Evolutionary conservation across 2,113 vertebrate species (phyloP), one percentile per base, ranked within the genome.

Genomic region (Calcarius ornatus): DNA sequence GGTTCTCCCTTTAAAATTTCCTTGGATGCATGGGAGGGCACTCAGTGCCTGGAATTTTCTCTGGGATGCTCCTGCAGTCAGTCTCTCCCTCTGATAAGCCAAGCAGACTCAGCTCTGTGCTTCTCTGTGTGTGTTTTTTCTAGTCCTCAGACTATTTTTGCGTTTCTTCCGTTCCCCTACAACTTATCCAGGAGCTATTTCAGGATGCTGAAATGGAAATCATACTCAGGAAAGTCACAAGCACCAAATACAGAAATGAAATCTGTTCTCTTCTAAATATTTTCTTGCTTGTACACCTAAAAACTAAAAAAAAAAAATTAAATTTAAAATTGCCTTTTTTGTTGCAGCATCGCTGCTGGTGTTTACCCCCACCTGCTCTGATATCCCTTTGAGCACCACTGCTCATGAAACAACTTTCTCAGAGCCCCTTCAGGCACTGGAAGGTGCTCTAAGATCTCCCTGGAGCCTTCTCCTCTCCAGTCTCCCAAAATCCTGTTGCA

Each of bases 181-280:
- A 63, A 51, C 22, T 87, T 71, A 54, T 22, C 70, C 91, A 60
- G 72, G 75, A 88, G 86, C 91, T 94, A 86, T 92, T 92, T 94
- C 76, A 53, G 81, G 93, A 65, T 3, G 72, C 4, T 76, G 77
- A 60, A 65, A 83, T 69, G 59, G 86, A 90, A 91, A 83, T 61
- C 68, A 31, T 3, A 33, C 68, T 38, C 83, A 33, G 1, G 4
- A 33, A 88, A 79, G 57, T 50, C 43, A 83, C 11, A 10, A 84
- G 92, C 12, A 40, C 51, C 85, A 92, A 85, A 88, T 7, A 42
- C 43, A 85, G 28, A 65, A 85, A 43, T 8, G 10, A 70, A 51
- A 35, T 38, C 63, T 68, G 18, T 11, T 81, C 78, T 54, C 73
- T 59, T 66, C 61, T 72, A 60, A 91, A 43, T 45, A 79, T 63